Conservation (phyloP, 2,888 invertebrate genomes). For the Diaperis boleti region DNA sequence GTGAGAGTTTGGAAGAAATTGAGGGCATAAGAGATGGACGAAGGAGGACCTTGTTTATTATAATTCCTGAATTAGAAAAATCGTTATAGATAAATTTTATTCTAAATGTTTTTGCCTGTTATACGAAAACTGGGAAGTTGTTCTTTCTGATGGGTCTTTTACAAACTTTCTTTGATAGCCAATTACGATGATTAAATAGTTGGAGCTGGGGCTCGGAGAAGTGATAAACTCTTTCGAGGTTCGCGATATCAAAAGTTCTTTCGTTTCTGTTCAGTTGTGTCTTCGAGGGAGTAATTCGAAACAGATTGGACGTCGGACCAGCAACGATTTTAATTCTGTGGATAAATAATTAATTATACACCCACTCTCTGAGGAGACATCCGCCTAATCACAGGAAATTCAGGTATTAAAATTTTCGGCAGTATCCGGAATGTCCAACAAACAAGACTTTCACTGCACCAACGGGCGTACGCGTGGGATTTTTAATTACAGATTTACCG, state of each 20-base stretch:
- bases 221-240: conserved; percentile 36
- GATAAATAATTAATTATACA: not conserved
- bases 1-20: too few relatives aligned
- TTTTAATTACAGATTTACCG: conserved; percentile 41
- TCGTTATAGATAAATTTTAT: conserved; percentile 56
- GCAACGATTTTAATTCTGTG: not conserved
- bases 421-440: too few relatives aligned
- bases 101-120: conserved; percentile 48
- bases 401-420: conserved; percentile 12
- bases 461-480: conserved; percentile 27
- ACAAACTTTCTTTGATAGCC: conserved; percentile 48
- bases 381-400: not conserved
- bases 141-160: conserved; percentile 42
- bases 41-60: conserved; percentile 61
- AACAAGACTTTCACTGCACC: conserved; percentile 38
- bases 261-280: not conserved
- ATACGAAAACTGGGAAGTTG: conserved; percentile 41
- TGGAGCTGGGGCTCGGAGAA: conserved; percentile 30
- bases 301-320: too few relatives aligned
- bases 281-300: too few relatives aligned
- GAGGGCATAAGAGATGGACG: conserved; percentile 54
- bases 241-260: conserved; percentile 10
- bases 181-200: conserved; percentile 53
- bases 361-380: conserved; percentile 1
- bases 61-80: conserved; percentile 58